Evolutionary conservation across 1,140 invertebrate species (phyloP).

Genomic region (Leptinotarsa texana): DNA sequence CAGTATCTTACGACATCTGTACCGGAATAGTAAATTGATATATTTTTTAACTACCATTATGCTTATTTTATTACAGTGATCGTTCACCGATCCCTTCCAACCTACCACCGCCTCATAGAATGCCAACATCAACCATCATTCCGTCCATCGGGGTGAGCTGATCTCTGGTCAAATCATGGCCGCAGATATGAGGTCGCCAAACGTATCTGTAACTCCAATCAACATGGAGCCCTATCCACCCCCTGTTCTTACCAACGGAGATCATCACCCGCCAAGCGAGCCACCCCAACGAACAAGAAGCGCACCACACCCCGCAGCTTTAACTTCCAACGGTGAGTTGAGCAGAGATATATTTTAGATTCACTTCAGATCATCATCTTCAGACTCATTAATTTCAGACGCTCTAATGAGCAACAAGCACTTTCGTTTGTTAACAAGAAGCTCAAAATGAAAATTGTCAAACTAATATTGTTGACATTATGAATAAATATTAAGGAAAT

Average conservation of each 20-base stretch:
- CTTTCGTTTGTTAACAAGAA: neutral
- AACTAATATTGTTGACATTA: neutral
- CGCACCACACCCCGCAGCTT: constrained; percentile 40
- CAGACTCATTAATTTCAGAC: no score
- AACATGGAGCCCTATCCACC: constrained; percentile 50
- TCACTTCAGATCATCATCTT: neutral
- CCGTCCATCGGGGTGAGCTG: constrained; percentile 42
- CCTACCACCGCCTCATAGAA: constrained; percentile 22
- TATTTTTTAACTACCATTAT: neutral
- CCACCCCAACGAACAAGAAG: constrained; percentile 42
- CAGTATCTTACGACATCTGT: no score
- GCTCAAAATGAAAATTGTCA: neutral
- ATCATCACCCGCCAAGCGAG: constrained; percentile 27
- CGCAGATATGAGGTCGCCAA: constrained; percentile 53
- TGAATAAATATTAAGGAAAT: neutral
- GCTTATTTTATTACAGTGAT: neutral
- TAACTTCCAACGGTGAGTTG: constrained; percentile 19
- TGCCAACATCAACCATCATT: constrained; percentile 24
- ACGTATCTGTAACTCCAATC: constrained; percentile 56
- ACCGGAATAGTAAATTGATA: no score
- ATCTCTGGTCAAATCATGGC: constrained; percentile 47
- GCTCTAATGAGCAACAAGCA: neutral
- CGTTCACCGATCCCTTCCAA: neutral
- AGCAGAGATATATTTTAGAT: neutral
- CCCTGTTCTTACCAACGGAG: constrained; percentile 31